Base-by-base conservation (phyloP, 2,888 invertebrate species). In the Pheosia tremula region DNA sequence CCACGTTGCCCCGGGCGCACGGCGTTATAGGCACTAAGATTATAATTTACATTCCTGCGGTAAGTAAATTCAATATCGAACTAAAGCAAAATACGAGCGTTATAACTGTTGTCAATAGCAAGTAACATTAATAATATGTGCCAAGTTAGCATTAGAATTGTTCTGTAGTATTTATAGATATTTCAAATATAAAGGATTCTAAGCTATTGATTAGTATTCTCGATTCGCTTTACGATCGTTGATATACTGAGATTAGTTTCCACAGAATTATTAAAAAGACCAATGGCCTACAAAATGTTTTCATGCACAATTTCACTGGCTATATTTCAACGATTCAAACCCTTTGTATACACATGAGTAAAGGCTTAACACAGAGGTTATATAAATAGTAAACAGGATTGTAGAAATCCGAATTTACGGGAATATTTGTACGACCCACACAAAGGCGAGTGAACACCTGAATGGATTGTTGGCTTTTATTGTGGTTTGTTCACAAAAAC, bases 1-100 rank as follows among this genome's bases (percentile, higher is more conserved):
- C 47, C 9, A 61, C 59, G 59, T 63, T 49, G 59, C 60, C 59
- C 52, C 47, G 60, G 57, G 56, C 61, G 62, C 43, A 43, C 56
- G n/a, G 11, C n/a, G 54, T 55, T 56, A 41, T 41, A 41, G 41
- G 5, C 37, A 3, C 10, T 0, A 39, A 7, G 55, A 55, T n/a
- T 55, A 39, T 39, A 39, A 39, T 39, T 7, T 24, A 24, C 24
- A 24, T 0, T 1, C 24, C 24, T 24, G 24, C 24, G 24, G 24
- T 24, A 24, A 24, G 24, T 24, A 24, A 24, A 24, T 24, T 24
- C 24, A 24, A 2, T 24, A 24, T 24, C 24, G 0, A 24, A 1
- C 24, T 24, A 24, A 24, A 24, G 24, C 0, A 24, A 39, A 39
- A 39, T 39, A 39, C 1, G 39, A 39, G 39, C 39, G 39, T 39